These are phyloP conservation scores for Pristionchus exspectatus DNA, from an alignment of 2,888 invertebrate genomes.

Conservation along the genomic window DNA sequence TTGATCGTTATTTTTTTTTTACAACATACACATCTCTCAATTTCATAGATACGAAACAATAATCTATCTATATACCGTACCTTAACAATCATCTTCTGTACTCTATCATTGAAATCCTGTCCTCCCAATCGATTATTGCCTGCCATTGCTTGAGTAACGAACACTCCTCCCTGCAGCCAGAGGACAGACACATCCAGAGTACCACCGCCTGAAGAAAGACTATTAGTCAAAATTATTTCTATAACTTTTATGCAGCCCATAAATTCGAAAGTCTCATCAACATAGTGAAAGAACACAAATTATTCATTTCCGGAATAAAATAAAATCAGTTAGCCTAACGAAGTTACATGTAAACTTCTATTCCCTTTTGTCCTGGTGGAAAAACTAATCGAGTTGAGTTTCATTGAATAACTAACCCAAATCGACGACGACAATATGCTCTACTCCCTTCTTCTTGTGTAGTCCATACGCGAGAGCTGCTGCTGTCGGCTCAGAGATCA, in stretches of 20 bases:
- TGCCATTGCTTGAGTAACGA: slow-evolving; percentile 82
- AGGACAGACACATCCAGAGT: slow-evolving; percentile 81
- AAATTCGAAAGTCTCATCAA: background rate
- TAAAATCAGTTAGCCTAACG: no score
- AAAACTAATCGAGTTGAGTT: no score
- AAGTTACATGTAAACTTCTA: no score
- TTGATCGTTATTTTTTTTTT: no score
- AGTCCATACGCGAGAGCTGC: slow-evolving; percentile 82
- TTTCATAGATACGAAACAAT: no score
- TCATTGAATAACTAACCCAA: slow-evolving; percentile 78
- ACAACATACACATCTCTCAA: no score
- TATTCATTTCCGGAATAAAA: no score
- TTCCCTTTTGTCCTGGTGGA: no score
- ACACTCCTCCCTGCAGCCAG: slow-evolving; percentile 81
- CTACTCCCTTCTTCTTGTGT: slow-evolving; percentile 80
- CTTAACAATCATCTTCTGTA: slow-evolving; percentile 78
- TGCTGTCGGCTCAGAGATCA: slow-evolving; percentile 82
- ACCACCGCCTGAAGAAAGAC: slow-evolving; percentile 70
- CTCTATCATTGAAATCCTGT: slow-evolving; percentile 82
- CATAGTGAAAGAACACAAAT: no score
- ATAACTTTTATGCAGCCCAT: background rate
- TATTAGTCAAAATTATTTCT: background rate
- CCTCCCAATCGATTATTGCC: slow-evolving; percentile 82
- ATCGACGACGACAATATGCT: slow-evolving; percentile 81
- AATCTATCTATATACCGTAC: slow-evolving; percentile 53